These are phyloP conservation scores for Andrena trimmerana DNA, from an alignment of 2,888 invertebrate genomes.

Conservation along the genomic window DNA sequence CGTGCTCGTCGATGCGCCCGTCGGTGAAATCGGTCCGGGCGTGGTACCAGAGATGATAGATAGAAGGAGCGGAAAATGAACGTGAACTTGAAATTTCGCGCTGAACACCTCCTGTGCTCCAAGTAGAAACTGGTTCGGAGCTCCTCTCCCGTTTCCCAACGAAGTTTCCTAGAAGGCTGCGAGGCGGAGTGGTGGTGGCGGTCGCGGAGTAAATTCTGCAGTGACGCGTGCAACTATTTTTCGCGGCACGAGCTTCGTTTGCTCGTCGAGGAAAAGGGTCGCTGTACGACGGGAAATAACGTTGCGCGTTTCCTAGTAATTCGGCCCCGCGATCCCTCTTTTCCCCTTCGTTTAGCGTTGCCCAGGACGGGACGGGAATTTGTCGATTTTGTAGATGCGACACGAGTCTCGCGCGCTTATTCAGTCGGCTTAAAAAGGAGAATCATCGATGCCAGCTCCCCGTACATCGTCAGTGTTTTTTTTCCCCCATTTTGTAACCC, in stretches of 20 bases:
- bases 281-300: slow-evolving; percentile 17
- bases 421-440: slow-evolving; percentile 2
- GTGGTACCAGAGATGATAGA: slow-evolving; percentile 14
- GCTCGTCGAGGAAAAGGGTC: background rate
- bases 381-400: slow-evolving; percentile 6
- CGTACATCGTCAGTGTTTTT: background rate
- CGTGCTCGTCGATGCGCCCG: slow-evolving; percentile 39
- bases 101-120: too few species aligned
- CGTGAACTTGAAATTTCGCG: background rate
- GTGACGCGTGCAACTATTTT: slow-evolving; percentile 40
- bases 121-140: background rate
- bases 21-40: slow-evolving; percentile 16
- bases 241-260: slow-evolving; percentile 12
- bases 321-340: slow-evolving; percentile 5
- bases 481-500: background rate
- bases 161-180: background rate
- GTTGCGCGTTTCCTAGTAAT: slow-evolving; percentile 27
- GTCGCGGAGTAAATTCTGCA: slow-evolving; percentile 26
- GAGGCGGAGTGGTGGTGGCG: too few species aligned
- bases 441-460: background rate
- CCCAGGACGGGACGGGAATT: background rate
- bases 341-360: too few species aligned
- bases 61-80: background rate
- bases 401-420: background rate
- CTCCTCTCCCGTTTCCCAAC: background rate